Conservation (phyloP, 2,113 vertebrate genomes). For the Martes martes region DNA sequence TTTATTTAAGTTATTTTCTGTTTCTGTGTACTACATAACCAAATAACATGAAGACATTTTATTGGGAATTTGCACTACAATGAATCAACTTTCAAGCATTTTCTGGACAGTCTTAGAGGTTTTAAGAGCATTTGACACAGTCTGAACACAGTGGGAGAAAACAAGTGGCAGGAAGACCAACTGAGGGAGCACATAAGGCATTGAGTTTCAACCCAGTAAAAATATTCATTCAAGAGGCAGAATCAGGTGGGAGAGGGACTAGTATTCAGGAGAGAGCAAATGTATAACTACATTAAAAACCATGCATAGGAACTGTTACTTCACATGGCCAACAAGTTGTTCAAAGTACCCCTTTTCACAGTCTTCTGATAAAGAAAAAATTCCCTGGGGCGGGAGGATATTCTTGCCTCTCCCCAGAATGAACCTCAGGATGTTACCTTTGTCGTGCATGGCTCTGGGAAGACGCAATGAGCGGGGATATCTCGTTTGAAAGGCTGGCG, state of each 20-base stretch:
- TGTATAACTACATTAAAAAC: background rate
- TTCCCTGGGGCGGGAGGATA: background rate
- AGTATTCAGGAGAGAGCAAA: background rate
- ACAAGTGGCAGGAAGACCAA: background rate
- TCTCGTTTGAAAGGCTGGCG: background rate
- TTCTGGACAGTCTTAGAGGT: conserved; percentile 69
- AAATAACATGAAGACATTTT: conserved; percentile 64
- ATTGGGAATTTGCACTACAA: conserved; percentile 67
- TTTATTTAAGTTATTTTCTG: conserved; percentile 79
- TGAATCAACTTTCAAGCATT: conserved; percentile 70
- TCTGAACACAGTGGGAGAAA: conserved; percentile 4
- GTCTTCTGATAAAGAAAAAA: conserved; percentile 6
- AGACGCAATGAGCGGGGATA: background rate
- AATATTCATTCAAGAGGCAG: background rate
- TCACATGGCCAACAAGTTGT: background rate
- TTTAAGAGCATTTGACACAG: conserved; percentile 53
- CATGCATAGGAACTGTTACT: background rate
- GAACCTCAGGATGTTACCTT: background rate
- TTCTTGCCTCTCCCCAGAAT: background rate
- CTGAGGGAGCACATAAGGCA: background rate
- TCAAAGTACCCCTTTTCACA: background rate
- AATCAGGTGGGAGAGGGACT: background rate
- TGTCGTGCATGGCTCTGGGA: background rate
- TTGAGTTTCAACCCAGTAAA: background rate
- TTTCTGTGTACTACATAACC: conserved; percentile 65